These are phyloP conservation scores for Drosophila trichaetosa DNA, from an alignment of 2,888 invertebrate species.

Conservation along the genomic window DNA sequence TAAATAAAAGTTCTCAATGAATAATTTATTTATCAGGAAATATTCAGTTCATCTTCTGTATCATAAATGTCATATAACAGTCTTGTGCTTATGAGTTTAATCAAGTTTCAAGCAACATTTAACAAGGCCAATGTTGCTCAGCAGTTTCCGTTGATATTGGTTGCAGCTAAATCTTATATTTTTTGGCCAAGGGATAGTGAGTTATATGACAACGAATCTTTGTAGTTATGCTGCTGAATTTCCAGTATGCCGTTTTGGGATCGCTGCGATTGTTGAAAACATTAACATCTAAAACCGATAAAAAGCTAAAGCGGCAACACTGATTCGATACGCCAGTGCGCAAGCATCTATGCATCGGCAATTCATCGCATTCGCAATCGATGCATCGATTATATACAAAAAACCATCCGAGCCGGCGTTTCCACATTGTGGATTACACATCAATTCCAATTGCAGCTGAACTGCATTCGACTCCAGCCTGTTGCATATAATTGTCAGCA, in stretches of 20 bases:
- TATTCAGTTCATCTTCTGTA: not conserved
- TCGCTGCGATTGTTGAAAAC: not conserved
- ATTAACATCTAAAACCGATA: not conserved
- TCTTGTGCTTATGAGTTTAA: not conserved
- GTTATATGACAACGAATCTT: not conserved
- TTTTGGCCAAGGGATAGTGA: not conserved
- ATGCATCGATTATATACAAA: conserved; percentile 42
- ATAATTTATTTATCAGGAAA: not conserved
- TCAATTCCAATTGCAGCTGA: conserved; percentile 44
- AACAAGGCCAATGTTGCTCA: not conserved
- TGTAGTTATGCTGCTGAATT: not conserved
- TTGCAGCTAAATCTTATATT: not conserved
- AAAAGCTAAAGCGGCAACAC: not conserved
- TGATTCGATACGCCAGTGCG: not conserved
- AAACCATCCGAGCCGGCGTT: conserved; percentile 55
- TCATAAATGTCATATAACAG: not conserved
- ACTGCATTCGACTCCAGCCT: conserved; percentile 34
- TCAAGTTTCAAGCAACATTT: not conserved
- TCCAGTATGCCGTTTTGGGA: not conserved
- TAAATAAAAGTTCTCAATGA: not conserved
- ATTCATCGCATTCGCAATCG: conserved; percentile 9
- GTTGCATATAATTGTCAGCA: conserved; percentile 52
- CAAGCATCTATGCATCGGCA: not conserved
- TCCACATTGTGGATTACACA: conserved; percentile 55
- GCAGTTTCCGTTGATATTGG: not conserved